phyloP scores from a whole-genome alignment of 1,140 invertebrate genomes.

The Achatina immaculata region DNA sequence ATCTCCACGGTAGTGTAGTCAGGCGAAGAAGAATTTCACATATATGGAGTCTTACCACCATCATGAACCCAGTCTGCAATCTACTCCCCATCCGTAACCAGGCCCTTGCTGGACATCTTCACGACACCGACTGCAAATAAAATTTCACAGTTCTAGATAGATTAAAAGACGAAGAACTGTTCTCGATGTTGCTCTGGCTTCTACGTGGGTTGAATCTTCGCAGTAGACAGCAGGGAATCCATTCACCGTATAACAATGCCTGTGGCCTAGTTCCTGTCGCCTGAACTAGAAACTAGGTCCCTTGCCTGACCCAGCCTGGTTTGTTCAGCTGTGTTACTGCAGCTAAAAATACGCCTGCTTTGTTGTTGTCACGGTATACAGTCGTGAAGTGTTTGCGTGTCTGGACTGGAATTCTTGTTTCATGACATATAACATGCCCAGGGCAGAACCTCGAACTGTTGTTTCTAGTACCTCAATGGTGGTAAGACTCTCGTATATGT shows the following conservation, averaged over 20 bases:
- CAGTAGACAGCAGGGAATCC: too few species aligned
- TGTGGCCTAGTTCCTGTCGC: neutral
- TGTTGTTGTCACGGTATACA: neutral
- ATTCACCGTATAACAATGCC: neutral
- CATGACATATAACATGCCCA: too few species aligned
- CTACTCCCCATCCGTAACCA: too few species aligned
- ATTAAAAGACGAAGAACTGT: too few species aligned
- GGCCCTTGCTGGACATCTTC: too few species aligned
- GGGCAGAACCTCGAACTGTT: too few species aligned
- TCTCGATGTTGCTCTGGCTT: neutral
- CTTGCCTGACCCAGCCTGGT: neutral
- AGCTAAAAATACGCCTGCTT: constrained; percentile 3
- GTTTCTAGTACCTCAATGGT: too few species aligned
- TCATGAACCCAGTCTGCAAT: neutral
- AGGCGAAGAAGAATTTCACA: neutral
- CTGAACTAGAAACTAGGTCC: neutral
- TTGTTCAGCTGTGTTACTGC: neutral
- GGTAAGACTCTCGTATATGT: too few species aligned
- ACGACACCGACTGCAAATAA: too few species aligned
- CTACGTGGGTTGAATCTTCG: neutral
- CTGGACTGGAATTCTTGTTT: neutral
- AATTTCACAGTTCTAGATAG: too few species aligned
- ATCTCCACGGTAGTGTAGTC: too few species aligned
- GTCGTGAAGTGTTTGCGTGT: neutral
- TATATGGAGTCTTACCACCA: neutral